These are phyloP conservation scores for Ramphastos sulfuratus DNA, from an alignment of 2,113 vertebrate genomes.

Conservation along the genomic window DNA sequence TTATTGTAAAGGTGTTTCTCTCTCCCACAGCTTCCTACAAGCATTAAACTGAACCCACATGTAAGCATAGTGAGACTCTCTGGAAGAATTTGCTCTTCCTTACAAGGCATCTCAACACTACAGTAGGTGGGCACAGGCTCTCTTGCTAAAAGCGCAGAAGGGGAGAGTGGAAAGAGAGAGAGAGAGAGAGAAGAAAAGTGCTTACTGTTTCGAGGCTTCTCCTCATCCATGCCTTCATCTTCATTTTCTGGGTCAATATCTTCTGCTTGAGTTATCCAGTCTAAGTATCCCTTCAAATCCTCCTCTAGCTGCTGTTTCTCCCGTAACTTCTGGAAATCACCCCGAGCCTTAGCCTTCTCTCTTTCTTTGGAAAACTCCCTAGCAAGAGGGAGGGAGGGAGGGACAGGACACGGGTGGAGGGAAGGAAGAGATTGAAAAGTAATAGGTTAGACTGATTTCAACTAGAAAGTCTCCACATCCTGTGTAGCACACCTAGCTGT, in stretches of 20 bases:
- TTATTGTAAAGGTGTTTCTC: not conserved
- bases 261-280: constrained; percentile 99
- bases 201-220: constrained; percentile 97
- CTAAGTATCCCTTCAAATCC: constrained; percentile 96
- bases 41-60: not conserved
- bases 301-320: constrained; percentile 98
- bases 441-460: constrained; percentile 46
- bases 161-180: not conserved
- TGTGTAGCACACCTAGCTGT: not conserved
- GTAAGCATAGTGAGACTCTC: not conserved
- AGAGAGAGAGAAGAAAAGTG: not conserved
- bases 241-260: constrained; percentile 99
- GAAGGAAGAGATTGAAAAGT: constrained; percentile 48
- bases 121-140: not conserved
- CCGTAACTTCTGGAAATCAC: constrained; percentile 96
- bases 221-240: constrained; percentile 95
- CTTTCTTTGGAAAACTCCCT: constrained; percentile 99
- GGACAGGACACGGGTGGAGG: not conserved
- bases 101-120: not conserved
- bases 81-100: not conserved
- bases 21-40: not conserved
- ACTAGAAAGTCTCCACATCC: not conserved
- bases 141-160: not conserved
- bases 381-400: constrained; percentile 44
- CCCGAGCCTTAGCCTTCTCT: constrained; percentile 96